phyloP scores from a whole-genome alignment of 2,113 vertebrate species.

The Ceyx cyanopectus region DNA sequence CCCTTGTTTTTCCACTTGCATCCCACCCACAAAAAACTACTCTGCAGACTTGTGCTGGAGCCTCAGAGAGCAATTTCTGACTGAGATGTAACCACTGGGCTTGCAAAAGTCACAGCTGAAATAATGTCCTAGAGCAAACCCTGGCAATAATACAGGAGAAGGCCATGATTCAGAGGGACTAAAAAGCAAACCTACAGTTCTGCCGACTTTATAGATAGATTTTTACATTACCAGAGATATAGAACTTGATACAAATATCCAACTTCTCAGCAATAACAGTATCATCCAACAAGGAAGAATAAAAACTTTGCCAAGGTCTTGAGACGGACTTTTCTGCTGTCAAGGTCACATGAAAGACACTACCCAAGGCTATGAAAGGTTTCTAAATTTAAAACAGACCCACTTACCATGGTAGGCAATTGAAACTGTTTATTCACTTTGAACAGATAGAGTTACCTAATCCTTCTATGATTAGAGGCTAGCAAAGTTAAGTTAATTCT shows the following conservation, averaged over 20 bases:
- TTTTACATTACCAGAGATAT: background rate
- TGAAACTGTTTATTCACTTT: conserved; percentile 67
- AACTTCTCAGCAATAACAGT: background rate
- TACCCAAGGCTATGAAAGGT: background rate
- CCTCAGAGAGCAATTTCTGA: background rate
- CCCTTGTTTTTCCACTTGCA: background rate
- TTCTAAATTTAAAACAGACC: conserved; percentile 63
- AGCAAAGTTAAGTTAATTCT: conserved; percentile 39
- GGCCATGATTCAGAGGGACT: background rate
- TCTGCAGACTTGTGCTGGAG: background rate
- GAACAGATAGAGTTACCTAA: conserved; percentile 65
- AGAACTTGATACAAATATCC: background rate
- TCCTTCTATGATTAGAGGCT: conserved; percentile 65
- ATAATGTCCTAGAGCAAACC: background rate
- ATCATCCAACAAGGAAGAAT: background rate
- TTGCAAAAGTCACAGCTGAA: background rate
- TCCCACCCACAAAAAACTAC: background rate
- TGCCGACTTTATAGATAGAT: background rate
- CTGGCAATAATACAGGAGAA: accelerated
- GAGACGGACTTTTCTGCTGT: background rate
- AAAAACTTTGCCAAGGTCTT: background rate
- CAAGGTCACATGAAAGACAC: conserved; percentile 52
- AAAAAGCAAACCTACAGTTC: background rate
- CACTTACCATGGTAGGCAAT: conserved; percentile 24
- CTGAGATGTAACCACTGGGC: accelerated